Evolutionary conservation across 2,797 vertebrate species (phyloP).

Genomic region (Semotilus atromaculatus): DNA sequence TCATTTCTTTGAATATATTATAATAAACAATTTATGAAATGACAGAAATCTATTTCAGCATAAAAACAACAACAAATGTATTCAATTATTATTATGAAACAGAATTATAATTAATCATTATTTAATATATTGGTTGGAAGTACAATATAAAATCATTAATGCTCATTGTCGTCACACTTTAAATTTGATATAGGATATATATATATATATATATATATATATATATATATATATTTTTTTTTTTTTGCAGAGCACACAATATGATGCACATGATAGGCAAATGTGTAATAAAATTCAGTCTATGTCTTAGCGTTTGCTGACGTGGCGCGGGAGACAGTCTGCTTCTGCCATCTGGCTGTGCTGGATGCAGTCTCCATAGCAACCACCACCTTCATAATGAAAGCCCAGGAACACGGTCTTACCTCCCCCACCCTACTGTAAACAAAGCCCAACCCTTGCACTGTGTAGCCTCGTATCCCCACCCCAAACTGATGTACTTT

Average conservation of each 20-base stretch:
- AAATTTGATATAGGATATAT: too few relatives aligned
- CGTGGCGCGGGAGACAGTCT: constrained; percentile 61
- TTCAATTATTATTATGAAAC: not conserved
- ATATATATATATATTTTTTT: too few relatives aligned
- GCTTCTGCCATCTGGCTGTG: constrained; percentile 74
- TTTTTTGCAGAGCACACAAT: not conserved
- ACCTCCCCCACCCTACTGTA: constrained; percentile 62
- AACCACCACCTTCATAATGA: constrained; percentile 73
- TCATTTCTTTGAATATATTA: not conserved
- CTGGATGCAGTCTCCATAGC: constrained; percentile 80
- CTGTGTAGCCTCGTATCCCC: constrained; percentile 25
- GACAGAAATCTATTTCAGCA: not conserved
- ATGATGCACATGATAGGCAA: not conserved
- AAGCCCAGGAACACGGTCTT: constrained; percentile 69
- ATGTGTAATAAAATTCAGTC: constrained; percentile 37
- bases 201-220: too few relatives aligned
- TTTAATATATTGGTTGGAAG: not conserved
- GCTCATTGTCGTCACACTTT: not conserved
- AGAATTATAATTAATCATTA: not conserved
- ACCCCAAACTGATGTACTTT: constrained; percentile 2
- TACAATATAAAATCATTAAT: not conserved
- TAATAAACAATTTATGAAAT: not conserved
- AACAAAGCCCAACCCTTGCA: constrained; percentile 45
- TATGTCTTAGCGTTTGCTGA: constrained; percentile 62
- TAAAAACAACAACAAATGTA: not conserved